These are phyloP conservation scores for Bufo gargarizans DNA, from an alignment of 2,113 vertebrate genomes.

Conservation along the genomic window DNA sequence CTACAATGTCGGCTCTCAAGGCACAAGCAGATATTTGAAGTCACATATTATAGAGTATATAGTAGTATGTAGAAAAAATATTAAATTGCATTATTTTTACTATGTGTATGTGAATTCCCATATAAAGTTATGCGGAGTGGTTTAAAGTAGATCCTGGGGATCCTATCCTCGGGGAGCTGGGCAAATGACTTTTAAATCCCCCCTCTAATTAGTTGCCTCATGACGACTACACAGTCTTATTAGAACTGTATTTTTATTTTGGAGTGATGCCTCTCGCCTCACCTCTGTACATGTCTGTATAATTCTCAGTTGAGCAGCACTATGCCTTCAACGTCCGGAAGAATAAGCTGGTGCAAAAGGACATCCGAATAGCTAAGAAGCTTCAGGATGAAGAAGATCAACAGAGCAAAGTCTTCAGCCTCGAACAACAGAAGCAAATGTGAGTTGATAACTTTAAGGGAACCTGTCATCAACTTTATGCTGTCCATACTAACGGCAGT, in stretches of 20 bases:
- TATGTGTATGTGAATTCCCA: too few species aligned
- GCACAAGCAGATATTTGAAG: too few species aligned
- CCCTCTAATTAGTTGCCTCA: not conserved
- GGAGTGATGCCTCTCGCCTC: not conserved
- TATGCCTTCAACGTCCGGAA: conserved; percentile 77
- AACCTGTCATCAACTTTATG: too few species aligned
- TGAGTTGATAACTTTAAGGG: conserved; percentile 39
- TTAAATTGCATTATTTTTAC: too few species aligned
- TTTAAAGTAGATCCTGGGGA: not conserved
- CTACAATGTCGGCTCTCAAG: too few species aligned
- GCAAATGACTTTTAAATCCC: too few species aligned
- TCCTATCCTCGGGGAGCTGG: not conserved
- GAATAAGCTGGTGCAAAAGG: conserved; percentile 76
- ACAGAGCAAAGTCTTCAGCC: conserved; percentile 55
- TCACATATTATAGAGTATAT: too few species aligned
- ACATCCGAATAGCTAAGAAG: conserved; percentile 71
- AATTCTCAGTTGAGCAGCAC: conserved; percentile 72
- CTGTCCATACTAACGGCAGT: too few species aligned
- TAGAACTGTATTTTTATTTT: not conserved
- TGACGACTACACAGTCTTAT: not conserved
- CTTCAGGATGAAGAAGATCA: conserved; percentile 74
- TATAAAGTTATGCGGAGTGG: not conserved
- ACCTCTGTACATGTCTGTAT: not conserved
- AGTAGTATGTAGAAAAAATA: too few species aligned
- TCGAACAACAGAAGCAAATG: conserved; percentile 66